A percentile compares a stretch with the other conserved stretches of the same genome.
phyloP scores from a whole-genome alignment of 2,797 vertebrate genomes.

The Passerculus sandwichensis region DNA sequence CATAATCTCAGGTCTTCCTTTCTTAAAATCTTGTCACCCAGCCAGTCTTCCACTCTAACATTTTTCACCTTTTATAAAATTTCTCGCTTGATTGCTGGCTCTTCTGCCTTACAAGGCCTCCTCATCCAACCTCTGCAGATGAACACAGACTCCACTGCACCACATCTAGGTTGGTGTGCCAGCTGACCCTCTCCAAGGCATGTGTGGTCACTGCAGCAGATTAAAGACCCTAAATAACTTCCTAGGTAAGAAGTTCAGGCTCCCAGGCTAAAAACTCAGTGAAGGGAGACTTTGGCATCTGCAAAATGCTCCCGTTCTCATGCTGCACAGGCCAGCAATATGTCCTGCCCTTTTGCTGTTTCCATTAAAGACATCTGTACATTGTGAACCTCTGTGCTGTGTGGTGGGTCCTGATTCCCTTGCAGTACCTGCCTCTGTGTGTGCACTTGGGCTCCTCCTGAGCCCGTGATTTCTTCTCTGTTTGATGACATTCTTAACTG shows the following conservation, averaged over 20 bases:
- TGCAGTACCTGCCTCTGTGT: fast-evolving
- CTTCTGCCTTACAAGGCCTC: background rate
- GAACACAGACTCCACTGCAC: background rate
- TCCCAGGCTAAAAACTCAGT: background rate
- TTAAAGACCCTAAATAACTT: background rate
- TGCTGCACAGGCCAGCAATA: fast-evolving
- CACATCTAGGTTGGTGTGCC: background rate
- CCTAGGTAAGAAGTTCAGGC: background rate
- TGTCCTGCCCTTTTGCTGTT: background rate
- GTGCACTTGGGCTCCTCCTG: background rate
- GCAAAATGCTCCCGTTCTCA: background rate
- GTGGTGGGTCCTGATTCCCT: background rate
- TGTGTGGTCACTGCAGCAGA: fast-evolving
- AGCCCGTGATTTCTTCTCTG: background rate
- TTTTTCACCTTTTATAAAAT: background rate
- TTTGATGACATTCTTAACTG: background rate
- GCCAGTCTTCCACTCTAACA: background rate
- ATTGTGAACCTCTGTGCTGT: background rate
- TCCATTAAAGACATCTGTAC: background rate
- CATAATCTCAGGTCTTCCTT: background rate
- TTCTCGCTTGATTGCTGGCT: background rate
- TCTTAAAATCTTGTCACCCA: background rate
- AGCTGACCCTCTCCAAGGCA: background rate
- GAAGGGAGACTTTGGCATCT: background rate
- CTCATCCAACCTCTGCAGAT: background rate